These are phyloP conservation scores for Eulemur rubriventer DNA, from an alignment of 2,797 vertebrate genomes.

Conservation along the genomic window DNA sequence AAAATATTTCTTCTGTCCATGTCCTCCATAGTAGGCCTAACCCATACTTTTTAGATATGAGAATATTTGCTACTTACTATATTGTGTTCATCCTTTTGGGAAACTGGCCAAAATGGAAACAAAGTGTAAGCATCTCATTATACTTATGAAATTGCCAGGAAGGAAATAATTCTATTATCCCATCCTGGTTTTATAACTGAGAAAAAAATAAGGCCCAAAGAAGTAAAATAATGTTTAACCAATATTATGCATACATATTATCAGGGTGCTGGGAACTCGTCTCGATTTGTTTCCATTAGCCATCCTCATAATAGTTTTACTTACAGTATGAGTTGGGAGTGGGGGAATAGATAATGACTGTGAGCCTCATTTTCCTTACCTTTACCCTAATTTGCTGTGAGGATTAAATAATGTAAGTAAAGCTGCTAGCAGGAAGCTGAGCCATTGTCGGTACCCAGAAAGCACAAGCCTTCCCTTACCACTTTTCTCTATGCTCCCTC, in stretches of 20 bases:
- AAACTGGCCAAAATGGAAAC: neutral
- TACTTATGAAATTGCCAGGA: neutral
- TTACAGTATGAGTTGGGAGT: neutral
- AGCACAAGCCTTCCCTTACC: neutral
- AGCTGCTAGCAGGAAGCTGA: neutral
- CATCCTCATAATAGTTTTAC: neutral
- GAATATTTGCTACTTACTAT: neutral
- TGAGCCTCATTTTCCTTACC: neutral
- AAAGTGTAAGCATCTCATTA: neutral
- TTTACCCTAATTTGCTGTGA: neutral
- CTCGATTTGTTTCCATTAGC: neutral
- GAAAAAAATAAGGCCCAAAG: neutral
- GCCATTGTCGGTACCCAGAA: neutral
- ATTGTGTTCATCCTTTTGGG: neutral
- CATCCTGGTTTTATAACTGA: neutral
- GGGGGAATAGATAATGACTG: neutral
- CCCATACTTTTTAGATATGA: neutral
- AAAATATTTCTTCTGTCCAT: neutral
- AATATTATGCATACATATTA: neutral
- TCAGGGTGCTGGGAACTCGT: neutral
- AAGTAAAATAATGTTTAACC: neutral
- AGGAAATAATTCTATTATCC: conserved; percentile 4
- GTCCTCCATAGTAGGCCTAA: neutral
- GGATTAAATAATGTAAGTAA: neutral
- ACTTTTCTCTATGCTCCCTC: neutral